phyloP scores from a whole-genome alignment of 1,140 invertebrate species.

The Sitophilus oryzae region DNA sequence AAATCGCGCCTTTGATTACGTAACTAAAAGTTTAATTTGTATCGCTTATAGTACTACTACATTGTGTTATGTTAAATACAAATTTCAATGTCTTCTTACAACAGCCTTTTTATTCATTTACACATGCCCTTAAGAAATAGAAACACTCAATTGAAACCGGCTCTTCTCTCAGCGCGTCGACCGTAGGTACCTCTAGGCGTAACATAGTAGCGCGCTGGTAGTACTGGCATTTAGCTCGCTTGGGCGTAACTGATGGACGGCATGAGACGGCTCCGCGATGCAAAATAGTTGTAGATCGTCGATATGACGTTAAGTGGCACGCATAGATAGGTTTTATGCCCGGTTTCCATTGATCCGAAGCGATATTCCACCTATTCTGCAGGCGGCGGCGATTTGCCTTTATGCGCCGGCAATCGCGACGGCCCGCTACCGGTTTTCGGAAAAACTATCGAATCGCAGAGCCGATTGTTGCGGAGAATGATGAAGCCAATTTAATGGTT shows the following conservation, averaged over 20 bases:
- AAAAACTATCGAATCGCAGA: too few relatives aligned
- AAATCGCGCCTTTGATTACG: too few relatives aligned
- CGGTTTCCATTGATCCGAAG: not conserved
- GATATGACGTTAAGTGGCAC: not conserved
- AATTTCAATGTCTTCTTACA: too few relatives aligned
- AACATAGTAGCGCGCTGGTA: not conserved
- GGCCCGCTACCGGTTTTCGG: too few relatives aligned
- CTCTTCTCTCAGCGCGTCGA: not conserved
- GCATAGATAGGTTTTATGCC: not conserved
- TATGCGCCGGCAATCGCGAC: too few relatives aligned
- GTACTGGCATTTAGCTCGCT: not conserved
- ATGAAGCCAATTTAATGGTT: too few relatives aligned
- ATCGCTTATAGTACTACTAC: not conserved
- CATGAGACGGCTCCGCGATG: not conserved
- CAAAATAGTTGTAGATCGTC: conserved; percentile 4
- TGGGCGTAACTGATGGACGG: not conserved
- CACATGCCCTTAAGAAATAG: not conserved
- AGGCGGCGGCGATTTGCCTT: too few relatives aligned
- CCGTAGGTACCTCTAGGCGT: not conserved
- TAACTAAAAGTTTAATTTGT: too few relatives aligned
- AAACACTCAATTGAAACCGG: not conserved
- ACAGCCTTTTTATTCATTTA: too few relatives aligned
- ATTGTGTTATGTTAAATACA: too few relatives aligned
- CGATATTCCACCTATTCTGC: not conserved
- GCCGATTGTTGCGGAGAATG: too few relatives aligned